Percentiles rank a stretch among this genome's conserved stretches.
Conservation (phyloP, 1,140 invertebrate species). For the Cyclargus thomasi region DNA sequence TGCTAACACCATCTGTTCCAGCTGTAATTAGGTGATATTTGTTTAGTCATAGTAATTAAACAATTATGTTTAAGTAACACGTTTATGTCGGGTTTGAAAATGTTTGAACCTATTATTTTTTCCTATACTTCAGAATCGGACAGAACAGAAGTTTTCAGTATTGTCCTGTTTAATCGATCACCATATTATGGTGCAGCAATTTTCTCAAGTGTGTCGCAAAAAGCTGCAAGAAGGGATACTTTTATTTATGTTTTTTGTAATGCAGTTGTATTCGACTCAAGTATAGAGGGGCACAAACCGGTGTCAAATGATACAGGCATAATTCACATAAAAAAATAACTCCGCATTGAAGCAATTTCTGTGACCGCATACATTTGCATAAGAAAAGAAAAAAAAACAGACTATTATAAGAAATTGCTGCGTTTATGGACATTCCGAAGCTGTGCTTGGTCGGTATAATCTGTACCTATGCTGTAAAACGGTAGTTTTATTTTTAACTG, state of each 20-base stretch:
- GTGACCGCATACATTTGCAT: constrained; percentile 10
- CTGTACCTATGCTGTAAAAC: neutral
- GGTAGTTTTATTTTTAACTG: constrained; percentile 11
- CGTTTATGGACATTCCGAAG: constrained; percentile 11
- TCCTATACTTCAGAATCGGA: neutral
- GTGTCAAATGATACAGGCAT: constrained; percentile 3
- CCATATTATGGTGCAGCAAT: too few species aligned
- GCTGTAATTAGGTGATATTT: constrained; percentile 23
- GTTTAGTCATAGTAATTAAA: neutral
- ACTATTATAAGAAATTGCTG: constrained; percentile 6
- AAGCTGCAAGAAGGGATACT: neutral
- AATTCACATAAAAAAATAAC: neutral
- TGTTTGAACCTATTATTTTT: neutral
- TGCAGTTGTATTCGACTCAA: neutral
- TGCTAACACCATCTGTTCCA: constrained; percentile 32
- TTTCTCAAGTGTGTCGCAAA: too few species aligned
- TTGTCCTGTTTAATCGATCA: too few species aligned
- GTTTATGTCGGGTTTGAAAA: neutral
- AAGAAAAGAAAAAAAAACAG: constrained; percentile 7
- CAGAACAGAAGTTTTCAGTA: too few species aligned
- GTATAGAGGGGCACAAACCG: neutral
- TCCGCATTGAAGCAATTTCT: constrained; percentile 1
- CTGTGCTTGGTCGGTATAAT: neutral
- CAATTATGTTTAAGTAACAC: neutral
- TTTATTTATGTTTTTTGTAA: constrained; percentile 3